These are phyloP conservation scores for Corythornis madagascariensis DNA, from an alignment of 2,113 vertebrate species.

Conservation along the genomic window DNA sequence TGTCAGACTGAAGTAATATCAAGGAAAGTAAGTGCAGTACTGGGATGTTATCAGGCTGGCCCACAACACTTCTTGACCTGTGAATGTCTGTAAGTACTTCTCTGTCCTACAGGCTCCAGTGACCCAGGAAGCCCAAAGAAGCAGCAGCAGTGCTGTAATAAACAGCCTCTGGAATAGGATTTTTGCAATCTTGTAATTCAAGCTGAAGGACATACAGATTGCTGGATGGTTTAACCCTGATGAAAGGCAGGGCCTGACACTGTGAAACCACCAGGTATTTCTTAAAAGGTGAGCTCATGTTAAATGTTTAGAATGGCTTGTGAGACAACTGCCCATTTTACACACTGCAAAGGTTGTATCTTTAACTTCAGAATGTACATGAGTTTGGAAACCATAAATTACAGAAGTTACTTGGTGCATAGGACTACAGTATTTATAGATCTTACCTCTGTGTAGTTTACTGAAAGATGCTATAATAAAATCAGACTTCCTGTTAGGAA, in stretches of 20 bases:
- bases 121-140: conserved; percentile 63
- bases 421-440: neutral
- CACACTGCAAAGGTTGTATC: neutral
- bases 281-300: conserved; percentile 40
- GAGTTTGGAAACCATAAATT: conserved; percentile 6
- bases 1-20: conserved; percentile 91
- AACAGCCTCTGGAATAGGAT: conserved; percentile 61
- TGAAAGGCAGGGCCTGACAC: conserved; percentile 26
- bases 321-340: neutral
- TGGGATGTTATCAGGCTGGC: conserved; percentile 58
- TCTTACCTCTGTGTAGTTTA: neutral
- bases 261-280: conserved; percentile 64
- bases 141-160: conserved; percentile 39
- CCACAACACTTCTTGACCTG: conserved; percentile 68
- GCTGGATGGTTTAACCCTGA: conserved; percentile 56
- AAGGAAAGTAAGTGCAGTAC: conserved; percentile 75
- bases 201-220: conserved; percentile 57
- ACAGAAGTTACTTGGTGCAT: neutral
- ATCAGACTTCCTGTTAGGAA: neutral
- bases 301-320: conserved; percentile 36
- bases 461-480: neutral
- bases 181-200: conserved; percentile 62
- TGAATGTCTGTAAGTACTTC: conserved; percentile 76
- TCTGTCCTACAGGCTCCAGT: conserved; percentile 75
- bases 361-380: conserved; percentile 32